These are phyloP conservation scores for Peucedramus taeniatus DNA, from an alignment of 2,113 vertebrate species.

Conservation along the genomic window DNA sequence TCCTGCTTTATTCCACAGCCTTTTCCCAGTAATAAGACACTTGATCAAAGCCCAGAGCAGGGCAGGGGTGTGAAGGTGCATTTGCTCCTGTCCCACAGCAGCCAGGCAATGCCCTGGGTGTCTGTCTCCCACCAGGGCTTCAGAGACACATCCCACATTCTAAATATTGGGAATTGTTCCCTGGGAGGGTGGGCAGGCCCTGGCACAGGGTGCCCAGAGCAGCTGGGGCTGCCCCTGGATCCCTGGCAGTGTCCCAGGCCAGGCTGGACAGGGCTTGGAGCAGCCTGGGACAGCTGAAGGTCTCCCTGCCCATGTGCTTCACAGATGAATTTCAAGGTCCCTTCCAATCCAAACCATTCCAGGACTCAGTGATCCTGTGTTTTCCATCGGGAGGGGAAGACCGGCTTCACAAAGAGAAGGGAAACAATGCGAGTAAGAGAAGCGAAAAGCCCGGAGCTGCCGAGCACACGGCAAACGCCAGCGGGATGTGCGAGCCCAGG, in stretches of 20 bases:
- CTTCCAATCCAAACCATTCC: neutral
- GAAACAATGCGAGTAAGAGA: neutral
- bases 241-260: neutral
- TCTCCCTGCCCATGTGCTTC: neutral
- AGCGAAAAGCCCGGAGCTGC: neutral
- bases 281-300: accelerated
- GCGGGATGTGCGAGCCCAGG: accelerated
- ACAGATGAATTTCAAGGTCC: neutral
- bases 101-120: neutral
- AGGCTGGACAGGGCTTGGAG: neutral
- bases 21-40: neutral
- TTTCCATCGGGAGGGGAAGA: neutral
- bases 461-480: neutral
- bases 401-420: neutral
- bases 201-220: neutral
- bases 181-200: neutral
- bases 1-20: neutral
- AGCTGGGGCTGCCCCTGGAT: neutral
- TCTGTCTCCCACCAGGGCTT: neutral
- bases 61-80: neutral
- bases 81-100: neutral
- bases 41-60: neutral
- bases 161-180: neutral
- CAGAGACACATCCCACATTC: neutral
- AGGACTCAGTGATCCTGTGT: neutral